Conservation (phyloP, 2,888 invertebrate species). For the Drosophila silvestris region DNA sequence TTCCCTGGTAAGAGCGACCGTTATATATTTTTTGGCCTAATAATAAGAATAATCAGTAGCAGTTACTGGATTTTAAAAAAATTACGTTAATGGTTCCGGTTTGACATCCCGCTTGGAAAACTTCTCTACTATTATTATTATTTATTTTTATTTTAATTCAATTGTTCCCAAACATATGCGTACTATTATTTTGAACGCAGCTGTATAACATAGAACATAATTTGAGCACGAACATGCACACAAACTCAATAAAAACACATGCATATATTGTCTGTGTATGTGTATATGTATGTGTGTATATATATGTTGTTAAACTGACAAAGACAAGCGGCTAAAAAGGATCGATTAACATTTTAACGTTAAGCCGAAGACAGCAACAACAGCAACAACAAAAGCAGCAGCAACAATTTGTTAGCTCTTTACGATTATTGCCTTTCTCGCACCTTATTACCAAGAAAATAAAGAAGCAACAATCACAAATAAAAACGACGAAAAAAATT, state of each 20-base stretch:
- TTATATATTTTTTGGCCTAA: background rate
- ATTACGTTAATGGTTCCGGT: background rate
- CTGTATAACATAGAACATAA: background rate
- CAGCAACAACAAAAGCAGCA: constrained; percentile 34
- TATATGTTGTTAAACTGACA: constrained; percentile 54
- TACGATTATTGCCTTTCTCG: constrained; percentile 83
- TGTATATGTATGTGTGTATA: background rate
- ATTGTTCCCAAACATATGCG: background rate
- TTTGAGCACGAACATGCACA: background rate
- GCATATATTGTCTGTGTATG: background rate
- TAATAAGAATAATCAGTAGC: background rate
- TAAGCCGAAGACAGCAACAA: constrained; percentile 56
- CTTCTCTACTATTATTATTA: background rate
- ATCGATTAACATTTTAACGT: constrained; percentile 79
- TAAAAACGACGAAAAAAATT: constrained; percentile 39
- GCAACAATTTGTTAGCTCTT: constrained; percentile 81
- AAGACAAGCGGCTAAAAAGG: constrained; percentile 52
- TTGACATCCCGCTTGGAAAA: background rate
- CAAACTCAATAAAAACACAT: background rate
- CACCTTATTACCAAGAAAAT: constrained; percentile 83
- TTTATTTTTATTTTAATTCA: background rate
- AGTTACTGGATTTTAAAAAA: background rate
- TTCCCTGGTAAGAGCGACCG: background rate
- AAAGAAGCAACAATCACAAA: constrained; percentile 64
- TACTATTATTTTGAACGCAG: background rate